Evolutionary conservation across 2,113 vertebrate genomes (phyloP).

Genomic region (Alligator sinensis): DNA sequence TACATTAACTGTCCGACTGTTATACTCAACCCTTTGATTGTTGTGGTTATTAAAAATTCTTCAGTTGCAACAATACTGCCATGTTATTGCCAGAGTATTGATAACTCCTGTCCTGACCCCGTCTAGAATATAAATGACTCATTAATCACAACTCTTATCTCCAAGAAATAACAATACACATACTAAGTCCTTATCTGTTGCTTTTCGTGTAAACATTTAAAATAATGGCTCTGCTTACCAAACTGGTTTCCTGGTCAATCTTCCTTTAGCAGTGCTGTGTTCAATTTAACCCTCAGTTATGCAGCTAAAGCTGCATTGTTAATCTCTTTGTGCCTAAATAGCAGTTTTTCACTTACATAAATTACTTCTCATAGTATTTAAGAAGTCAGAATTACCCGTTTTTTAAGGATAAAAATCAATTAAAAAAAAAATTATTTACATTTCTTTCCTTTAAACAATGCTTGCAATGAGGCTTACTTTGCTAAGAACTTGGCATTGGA

Average conservation of each 20-base stretch:
- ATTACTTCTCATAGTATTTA: background rate
- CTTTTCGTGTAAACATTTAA: slow-evolving; percentile 3
- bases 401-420: background rate
- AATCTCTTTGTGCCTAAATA: background rate
- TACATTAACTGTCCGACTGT: slow-evolving; percentile 54
- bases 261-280: background rate
- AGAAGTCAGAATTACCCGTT: background rate
- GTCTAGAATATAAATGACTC: slow-evolving; percentile 51
- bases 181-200: background rate
- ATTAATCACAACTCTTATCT: slow-evolving; percentile 35
- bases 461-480: slow-evolving; percentile 44
- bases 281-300: background rate
- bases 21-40: slow-evolving; percentile 36
- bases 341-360: background rate
- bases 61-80: background rate
- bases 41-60: slow-evolving; percentile 33
- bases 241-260: background rate
- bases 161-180: slow-evolving; percentile 22
- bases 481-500: slow-evolving; percentile 12
- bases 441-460: background rate
- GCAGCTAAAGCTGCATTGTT: background rate
- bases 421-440: background rate
- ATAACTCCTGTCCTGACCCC: slow-evolving; percentile 44
- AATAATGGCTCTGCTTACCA: background rate
- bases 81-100: slow-evolving; percentile 30